These are phyloP conservation scores for Actenoides lindsayi DNA, from an alignment of 2,113 vertebrate genomes.

Conservation along the genomic window DNA sequence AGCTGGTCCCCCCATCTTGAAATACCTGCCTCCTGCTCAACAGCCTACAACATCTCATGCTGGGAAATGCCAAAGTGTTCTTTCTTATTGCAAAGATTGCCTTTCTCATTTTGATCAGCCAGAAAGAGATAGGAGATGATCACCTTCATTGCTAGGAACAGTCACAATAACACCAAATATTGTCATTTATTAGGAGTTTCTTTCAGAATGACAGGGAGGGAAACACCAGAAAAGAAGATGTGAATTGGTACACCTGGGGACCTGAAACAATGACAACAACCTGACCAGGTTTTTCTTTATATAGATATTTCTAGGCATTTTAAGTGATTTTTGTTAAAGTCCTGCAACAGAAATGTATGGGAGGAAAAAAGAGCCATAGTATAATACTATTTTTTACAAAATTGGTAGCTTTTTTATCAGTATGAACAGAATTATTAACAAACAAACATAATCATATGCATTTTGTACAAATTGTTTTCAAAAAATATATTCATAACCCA, in stretches of 20 bases:
- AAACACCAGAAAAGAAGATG: neutral
- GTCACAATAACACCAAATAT: neutral
- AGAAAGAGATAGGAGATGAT: neutral
- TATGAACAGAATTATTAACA: neutral
- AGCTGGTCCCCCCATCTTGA: conserved; percentile 26
- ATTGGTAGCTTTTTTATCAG: neutral
- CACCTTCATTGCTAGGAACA: neutral
- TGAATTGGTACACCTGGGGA: neutral
- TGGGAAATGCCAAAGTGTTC: conserved; percentile 31
- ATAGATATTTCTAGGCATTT: neutral
- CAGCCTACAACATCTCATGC: conserved; percentile 53
- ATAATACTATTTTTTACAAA: neutral
- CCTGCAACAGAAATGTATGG: neutral
- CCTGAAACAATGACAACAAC: neutral
- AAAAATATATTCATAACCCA: neutral
- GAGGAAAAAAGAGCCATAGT: neutral
- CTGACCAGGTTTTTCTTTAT: neutral
- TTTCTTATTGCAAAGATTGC: neutral
- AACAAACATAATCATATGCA: neutral
- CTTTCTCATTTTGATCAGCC: conserved; percentile 39
- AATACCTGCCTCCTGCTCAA: conserved; percentile 51
- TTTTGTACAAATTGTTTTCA: neutral
- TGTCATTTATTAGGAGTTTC: conserved; percentile 7
- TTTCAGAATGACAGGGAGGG: neutral
- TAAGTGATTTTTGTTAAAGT: neutral